A percentile compares a stretch with the other conserved stretches of the same genome.
These are phyloP conservation scores for Channa striata DNA, from an alignment of 2,797 vertebrate genomes.

Conservation along the genomic window DNA sequence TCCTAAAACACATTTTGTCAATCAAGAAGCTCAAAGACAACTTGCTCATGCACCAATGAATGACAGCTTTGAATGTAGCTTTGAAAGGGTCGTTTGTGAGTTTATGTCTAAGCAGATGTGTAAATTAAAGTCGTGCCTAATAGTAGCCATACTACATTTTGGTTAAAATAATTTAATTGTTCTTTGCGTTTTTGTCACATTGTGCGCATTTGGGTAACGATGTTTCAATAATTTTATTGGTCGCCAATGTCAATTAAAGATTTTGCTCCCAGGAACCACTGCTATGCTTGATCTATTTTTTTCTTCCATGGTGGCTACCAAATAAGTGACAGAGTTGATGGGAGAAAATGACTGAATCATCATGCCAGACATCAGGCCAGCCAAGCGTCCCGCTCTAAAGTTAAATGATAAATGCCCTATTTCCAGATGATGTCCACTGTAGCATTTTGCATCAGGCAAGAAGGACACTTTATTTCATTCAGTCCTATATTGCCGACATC, in stretches of 20 bases:
- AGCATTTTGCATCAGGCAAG: constrained; percentile 7
- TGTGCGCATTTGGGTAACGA: neutral
- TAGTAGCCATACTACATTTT: neutral
- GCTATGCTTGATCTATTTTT: neutral
- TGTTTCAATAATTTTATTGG: neutral
- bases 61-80: neutral
- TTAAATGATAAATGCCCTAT: constrained; percentile 35
- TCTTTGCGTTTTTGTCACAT: neutral
- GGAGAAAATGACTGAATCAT: constrained; percentile 47
- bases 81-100: neutral
- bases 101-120: constrained; percentile 7
- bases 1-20: neutral
- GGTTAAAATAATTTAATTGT: neutral
- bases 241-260: neutral
- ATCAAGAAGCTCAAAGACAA: constrained; percentile 8
- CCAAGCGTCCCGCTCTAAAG: constrained; percentile 21
- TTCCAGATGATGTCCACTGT: constrained; percentile 26
- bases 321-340: constrained; percentile 42
- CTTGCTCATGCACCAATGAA: neutral
- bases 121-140: neutral
- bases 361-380: constrained; percentile 31
- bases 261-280: neutral
- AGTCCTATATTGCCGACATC: neutral
- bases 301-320: neutral
- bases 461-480: constrained; percentile 3